A percentile compares a stretch with the other conserved stretches of the same genome.
Conservation (phyloP, 2,797 vertebrate species). For the Hemitrygon akajei region DNA sequence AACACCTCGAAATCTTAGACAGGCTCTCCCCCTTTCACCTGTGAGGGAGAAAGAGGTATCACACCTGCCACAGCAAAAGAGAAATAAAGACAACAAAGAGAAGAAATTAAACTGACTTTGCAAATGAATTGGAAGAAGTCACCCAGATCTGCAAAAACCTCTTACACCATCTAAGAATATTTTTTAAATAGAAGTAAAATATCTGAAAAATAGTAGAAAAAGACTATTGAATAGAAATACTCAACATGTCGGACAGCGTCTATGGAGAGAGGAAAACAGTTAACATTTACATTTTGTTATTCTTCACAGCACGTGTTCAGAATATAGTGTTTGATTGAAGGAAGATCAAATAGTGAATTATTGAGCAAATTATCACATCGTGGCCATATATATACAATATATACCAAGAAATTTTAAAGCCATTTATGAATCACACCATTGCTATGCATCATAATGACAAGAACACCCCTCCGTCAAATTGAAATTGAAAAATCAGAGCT, state of each 20-base stretch:
- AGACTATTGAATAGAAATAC: not conserved
- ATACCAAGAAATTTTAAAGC: not conserved
- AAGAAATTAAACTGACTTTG: too few species aligned
- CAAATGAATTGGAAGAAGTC: too few species aligned
- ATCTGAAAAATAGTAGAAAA: not conserved
- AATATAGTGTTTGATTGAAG: not conserved
- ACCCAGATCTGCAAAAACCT: too few species aligned
- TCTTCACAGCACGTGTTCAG: not conserved
- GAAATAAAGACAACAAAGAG: too few species aligned
- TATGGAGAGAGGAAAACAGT: not conserved
- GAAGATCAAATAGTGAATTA: not conserved
- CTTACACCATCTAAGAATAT: too few species aligned
- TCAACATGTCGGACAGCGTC: not conserved
- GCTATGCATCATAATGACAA: slow-evolving; percentile 1
- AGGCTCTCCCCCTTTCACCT: too few species aligned
- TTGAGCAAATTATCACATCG: not conserved
- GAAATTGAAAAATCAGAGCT: not conserved
- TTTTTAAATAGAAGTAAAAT: too few species aligned
- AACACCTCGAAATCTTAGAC: too few species aligned
- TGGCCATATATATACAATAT: too few species aligned
- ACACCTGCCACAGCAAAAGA: too few species aligned
- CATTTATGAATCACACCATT: not conserved
- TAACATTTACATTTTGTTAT: not conserved
- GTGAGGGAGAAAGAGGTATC: too few species aligned
- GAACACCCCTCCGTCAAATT: not conserved